These are phyloP conservation scores for Boloria selene DNA, from an alignment of 2,888 invertebrate species.

Conservation along the genomic window DNA sequence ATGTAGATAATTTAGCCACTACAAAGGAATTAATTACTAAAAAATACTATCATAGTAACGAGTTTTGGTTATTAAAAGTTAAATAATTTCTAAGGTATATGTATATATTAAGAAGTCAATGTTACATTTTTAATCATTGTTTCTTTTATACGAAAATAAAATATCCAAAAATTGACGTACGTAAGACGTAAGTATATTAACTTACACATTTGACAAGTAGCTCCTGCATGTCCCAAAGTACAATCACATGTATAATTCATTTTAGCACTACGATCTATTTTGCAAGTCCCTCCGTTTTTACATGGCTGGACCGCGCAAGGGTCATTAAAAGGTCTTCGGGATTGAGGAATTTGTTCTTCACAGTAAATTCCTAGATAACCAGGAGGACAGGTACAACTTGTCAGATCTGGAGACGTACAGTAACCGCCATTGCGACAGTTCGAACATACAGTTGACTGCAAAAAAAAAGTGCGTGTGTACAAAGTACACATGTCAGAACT, in stretches of 20 bases:
- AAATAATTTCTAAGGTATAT: too few species aligned
- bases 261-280: constrained; percentile 61
- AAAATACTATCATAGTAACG: too few species aligned
- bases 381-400: constrained; percentile 80
- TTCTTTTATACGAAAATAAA: too few species aligned
- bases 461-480: too few species aligned
- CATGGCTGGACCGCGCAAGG: constrained; percentile 86
- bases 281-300: constrained; percentile 90
- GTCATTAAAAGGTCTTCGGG: constrained; percentile 64
- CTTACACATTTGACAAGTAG: constrained; percentile 89
- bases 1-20: too few species aligned
- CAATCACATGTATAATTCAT: constrained; percentile 89
- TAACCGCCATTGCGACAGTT: constrained; percentile 87
- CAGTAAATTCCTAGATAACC: constrained; percentile 66
- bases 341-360: constrained; percentile 65
- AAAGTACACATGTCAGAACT: too few species aligned
- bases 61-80: too few species aligned
- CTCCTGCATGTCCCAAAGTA: constrained; percentile 89
- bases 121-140: too few species aligned
- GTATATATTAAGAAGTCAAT: too few species aligned
- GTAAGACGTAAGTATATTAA: constrained; percentile 27
- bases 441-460: constrained; percentile 56
- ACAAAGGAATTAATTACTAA: too few species aligned
- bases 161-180: too few species aligned
- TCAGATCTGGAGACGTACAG: constrained; percentile 80